phyloP scores from a whole-genome alignment of 2,113 vertebrate species.

The Athene noctua region DNA sequence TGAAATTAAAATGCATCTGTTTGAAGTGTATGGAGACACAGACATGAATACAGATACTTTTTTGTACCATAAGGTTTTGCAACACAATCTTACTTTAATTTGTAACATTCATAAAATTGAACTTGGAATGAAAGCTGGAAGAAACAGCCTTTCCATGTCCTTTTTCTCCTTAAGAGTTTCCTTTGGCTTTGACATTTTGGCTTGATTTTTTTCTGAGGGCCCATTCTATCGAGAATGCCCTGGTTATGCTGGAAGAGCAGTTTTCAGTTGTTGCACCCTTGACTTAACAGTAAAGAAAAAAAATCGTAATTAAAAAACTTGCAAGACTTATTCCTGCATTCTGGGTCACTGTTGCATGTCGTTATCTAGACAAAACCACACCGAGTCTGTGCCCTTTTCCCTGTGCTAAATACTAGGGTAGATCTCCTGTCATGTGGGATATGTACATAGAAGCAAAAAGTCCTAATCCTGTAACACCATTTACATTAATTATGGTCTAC shows the following conservation, averaged over 20 bases:
- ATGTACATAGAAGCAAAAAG: background rate
- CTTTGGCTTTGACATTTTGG: background rate
- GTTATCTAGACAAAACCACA: background rate
- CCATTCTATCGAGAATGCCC: background rate
- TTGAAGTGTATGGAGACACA: background rate
- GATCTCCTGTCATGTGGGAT: background rate
- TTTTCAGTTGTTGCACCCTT: background rate
- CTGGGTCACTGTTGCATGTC: background rate
- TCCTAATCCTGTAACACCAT: background rate
- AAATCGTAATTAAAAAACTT: background rate
- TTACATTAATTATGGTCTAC: background rate
- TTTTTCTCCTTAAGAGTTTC: background rate
- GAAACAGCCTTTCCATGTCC: background rate
- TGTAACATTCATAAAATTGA: slow-evolving; percentile 4
- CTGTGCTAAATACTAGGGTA: background rate
- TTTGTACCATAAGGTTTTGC: background rate
- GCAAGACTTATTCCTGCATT: background rate
- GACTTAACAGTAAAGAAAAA: background rate
- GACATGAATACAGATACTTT: background rate
- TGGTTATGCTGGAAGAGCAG: background rate
- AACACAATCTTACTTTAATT: background rate
- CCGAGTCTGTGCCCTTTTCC: background rate
- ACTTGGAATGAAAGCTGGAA: background rate
- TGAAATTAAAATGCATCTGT: background rate
- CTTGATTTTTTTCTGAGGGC: background rate